Conservation (phyloP, 2,888 invertebrate species). For the Salticus scenicus region DNA sequence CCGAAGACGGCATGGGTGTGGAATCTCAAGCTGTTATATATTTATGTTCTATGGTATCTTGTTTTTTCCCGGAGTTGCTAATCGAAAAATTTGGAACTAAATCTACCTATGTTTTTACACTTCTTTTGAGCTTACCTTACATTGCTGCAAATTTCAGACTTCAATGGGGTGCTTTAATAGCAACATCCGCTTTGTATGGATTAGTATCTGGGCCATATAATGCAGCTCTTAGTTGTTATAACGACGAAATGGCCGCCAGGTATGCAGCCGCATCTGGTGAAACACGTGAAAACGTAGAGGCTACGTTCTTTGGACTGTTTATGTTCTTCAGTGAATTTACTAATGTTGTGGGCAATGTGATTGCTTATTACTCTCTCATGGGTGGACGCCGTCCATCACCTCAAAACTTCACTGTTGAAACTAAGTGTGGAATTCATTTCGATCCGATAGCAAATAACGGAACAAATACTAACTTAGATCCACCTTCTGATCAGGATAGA, state of each 20-base stretch:
- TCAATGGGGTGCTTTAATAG: slow-evolving; percentile 89
- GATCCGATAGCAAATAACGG: slow-evolving; percentile 4
- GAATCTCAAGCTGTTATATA: slow-evolving; percentile 93
- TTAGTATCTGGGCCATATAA: slow-evolving; percentile 97
- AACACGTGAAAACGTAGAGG: slow-evolving; percentile 85
- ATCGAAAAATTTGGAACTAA: slow-evolving; percentile 95
- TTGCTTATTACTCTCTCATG: slow-evolving; percentile 82
- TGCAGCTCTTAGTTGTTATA: slow-evolving; percentile 84
- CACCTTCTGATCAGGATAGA: slow-evolving; percentile 90
- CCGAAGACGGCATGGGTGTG: slow-evolving; percentile 90
- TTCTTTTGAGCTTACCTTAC: slow-evolving; percentile 95
- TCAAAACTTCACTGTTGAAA: neutral
- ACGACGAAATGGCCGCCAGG: slow-evolving; percentile 54
- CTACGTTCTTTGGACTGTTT: slow-evolving; percentile 98
- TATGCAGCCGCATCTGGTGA: slow-evolving; percentile 27
- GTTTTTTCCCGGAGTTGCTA: slow-evolving; percentile 90
- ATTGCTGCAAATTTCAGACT: slow-evolving; percentile 96
- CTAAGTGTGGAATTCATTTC: slow-evolving; percentile 24
- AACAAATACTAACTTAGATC: slow-evolving; percentile 80
- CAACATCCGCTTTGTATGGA: slow-evolving; percentile 93
- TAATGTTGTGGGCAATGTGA: slow-evolving; percentile 95
- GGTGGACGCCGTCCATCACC: neutral
- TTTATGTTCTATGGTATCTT: slow-evolving; percentile 94
- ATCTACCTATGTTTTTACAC: slow-evolving; percentile 94
- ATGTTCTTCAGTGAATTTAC: slow-evolving; percentile 98